A percentile compares a stretch with the other conserved stretches of the same genome.
phyloP scores from a whole-genome alignment of 1,140 invertebrate genomes.

The Pseudomyrmex dendroicus region DNA sequence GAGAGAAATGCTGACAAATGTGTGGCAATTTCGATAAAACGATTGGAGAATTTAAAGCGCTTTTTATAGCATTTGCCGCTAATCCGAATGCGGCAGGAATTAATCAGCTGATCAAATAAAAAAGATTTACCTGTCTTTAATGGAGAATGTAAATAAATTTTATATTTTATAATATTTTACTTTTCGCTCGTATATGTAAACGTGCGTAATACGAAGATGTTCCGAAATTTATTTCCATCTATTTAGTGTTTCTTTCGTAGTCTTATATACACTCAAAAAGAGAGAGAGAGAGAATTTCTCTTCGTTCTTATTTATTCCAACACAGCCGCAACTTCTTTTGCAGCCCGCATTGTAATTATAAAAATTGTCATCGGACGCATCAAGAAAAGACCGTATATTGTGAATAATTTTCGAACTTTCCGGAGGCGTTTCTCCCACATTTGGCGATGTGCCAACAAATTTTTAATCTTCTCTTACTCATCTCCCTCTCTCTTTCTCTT shows the following conservation, averaged over 20 bases:
- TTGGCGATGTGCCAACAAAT: conserved; percentile 43
- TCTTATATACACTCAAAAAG: background rate
- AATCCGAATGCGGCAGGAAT: background rate
- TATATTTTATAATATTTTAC: too few species aligned
- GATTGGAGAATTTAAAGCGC: background rate
- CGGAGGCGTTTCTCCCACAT: background rate
- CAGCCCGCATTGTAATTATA: conserved; percentile 36
- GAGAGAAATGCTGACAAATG: conserved; percentile 17
- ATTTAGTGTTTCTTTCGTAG: background rate
- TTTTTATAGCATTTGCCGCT: conserved; percentile 10
- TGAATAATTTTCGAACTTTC: conserved; percentile 34
- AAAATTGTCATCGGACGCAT: conserved; percentile 30
- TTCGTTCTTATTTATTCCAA: conserved; percentile 10
- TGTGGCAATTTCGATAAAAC: background rate
- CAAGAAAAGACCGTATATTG: background rate
- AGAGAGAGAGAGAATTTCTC: background rate
- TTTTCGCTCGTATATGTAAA: too few species aligned
- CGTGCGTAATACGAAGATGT: too few species aligned
- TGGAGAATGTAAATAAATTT: too few species aligned
- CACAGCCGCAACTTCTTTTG: background rate
- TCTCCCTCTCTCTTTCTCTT: too few species aligned
- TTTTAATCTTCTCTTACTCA: conserved; percentile 40
- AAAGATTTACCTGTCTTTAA: too few species aligned
- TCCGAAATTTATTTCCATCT: too few species aligned
- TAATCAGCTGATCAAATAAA: conserved; percentile 9